phyloP scores from a whole-genome alignment of 2,797 vertebrate genomes.

The Knipowitschia caucasica region DNA sequence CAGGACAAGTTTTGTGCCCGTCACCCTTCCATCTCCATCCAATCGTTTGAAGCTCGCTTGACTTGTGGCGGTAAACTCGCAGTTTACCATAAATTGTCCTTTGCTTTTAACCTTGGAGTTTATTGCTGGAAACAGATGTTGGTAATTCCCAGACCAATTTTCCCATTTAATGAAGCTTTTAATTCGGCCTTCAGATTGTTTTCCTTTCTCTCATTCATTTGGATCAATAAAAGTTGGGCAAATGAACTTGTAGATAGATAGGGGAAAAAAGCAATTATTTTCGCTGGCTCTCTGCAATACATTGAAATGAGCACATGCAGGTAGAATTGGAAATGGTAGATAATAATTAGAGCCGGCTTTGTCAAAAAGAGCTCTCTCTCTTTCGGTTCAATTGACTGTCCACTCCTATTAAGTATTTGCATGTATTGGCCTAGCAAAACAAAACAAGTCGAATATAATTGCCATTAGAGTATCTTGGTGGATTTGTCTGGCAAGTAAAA shows the following conservation, averaged over 20 bases:
- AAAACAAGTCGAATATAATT: slow-evolving; percentile 27
- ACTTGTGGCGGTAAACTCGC: slow-evolving; percentile 35
- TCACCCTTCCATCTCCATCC: slow-evolving; percentile 27
- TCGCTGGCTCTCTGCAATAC: slow-evolving; percentile 49
- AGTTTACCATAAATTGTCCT: slow-evolving; percentile 61
- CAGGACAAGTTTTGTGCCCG: slow-evolving; percentile 34
- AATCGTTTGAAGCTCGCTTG: slow-evolving; percentile 50
- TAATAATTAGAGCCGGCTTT: slow-evolving; percentile 59
- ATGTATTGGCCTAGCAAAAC: slow-evolving; percentile 29
- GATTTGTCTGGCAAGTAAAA: slow-evolving; percentile 10
- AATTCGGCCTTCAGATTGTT: slow-evolving; percentile 77
- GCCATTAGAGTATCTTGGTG: slow-evolving; percentile 11
- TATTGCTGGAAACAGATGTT: slow-evolving; percentile 76
- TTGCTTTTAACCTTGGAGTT: slow-evolving; percentile 76
- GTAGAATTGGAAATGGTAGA: slow-evolving; percentile 61
- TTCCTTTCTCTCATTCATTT: slow-evolving; percentile 67
- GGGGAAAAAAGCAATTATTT: slow-evolving; percentile 74
- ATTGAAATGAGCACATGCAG: slow-evolving; percentile 66
- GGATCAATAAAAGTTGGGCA: slow-evolving; percentile 76
- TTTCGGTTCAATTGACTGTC: slow-evolving; percentile 33
- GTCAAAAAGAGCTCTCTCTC: slow-evolving; percentile 29
- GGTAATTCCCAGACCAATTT: slow-evolving; percentile 76
- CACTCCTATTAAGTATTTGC: slow-evolving; percentile 31
- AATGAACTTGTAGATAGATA: slow-evolving; percentile 74
- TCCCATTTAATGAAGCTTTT: slow-evolving; percentile 82